phyloP scores from a whole-genome alignment of 2,113 vertebrate genomes.

The Eulemur rufifrons region DNA sequence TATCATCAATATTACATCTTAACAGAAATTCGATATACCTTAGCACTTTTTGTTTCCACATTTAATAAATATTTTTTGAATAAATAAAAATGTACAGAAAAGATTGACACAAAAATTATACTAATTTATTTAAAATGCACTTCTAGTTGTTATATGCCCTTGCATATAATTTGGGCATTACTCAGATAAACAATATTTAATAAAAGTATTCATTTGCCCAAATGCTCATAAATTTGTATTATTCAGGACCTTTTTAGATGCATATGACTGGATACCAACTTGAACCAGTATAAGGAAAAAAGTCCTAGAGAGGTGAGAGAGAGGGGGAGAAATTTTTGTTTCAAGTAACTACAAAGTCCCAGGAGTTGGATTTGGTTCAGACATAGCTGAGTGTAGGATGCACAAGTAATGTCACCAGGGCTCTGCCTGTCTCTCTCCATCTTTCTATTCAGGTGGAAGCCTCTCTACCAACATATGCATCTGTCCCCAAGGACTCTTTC shows the following conservation, averaged over 20 bases:
- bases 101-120: neutral
- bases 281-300: neutral
- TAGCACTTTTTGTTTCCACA: neutral
- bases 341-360: neutral
- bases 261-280: neutral
- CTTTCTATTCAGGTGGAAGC: neutral
- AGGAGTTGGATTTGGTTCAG: neutral
- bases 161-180: neutral
- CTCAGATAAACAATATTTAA: neutral
- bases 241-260: neutral
- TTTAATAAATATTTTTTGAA: neutral
- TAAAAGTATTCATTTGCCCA: neutral
- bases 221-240: neutral
- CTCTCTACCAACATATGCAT: neutral
- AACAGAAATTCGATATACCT: neutral
- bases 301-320: neutral
- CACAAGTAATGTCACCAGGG: neutral
- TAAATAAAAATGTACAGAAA: neutral
- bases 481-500: neutral
- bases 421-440: neutral
- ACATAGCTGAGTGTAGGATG: neutral
- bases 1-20: neutral
- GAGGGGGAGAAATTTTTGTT: neutral
- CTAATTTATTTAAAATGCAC: constrained; percentile 3
- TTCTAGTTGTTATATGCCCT: neutral